Percentiles rank a stretch among this genome's conserved stretches.
Conservation (phyloP, 2,888 invertebrate species). For the Abrostola tripartita region DNA sequence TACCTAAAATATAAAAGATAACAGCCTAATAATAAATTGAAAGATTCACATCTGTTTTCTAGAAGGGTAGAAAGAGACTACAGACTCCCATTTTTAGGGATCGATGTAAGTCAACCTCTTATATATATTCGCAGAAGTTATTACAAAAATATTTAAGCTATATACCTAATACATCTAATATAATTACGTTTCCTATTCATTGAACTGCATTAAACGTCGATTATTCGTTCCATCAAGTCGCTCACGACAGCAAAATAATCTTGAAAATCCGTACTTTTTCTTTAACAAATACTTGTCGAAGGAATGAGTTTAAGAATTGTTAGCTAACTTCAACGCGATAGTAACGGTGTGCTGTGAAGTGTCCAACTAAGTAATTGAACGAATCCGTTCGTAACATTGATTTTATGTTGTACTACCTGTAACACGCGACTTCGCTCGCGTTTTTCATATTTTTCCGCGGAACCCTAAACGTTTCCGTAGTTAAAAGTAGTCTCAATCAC, state of each 20-base stretch:
- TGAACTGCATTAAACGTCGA: neutral
- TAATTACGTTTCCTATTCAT: neutral
- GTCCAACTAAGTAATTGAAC: conserved; percentile 25
- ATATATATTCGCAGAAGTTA: too few species aligned
- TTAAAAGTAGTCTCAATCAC: too few species aligned
- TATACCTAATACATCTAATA: too few species aligned
- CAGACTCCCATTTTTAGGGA: too few species aligned
- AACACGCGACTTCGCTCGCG: conserved; percentile 3
- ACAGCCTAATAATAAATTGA: too few species aligned
- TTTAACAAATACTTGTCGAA: conserved; percentile 12
- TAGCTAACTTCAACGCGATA: conserved; percentile 17
- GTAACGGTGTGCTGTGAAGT: conserved; percentile 16
- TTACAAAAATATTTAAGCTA: too few species aligned
- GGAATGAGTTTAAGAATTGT: conserved; percentile 17
- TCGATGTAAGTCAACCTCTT: too few species aligned
- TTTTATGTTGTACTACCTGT: conserved; percentile 12
- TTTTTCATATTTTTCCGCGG: neutral
- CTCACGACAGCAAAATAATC: neutral
- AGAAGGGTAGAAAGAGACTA: too few species aligned
- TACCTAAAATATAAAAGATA: too few species aligned
- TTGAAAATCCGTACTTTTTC: conserved; percentile 1
- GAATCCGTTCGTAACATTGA: conserved; percentile 18
- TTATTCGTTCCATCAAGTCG: neutral
- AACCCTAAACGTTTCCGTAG: too few species aligned
- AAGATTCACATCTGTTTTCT: too few species aligned